A percentile compares a stretch with the other conserved stretches of the same genome.
phyloP scores from a whole-genome alignment of 2,113 vertebrate genomes.

The Rhinogobius similis region DNA sequence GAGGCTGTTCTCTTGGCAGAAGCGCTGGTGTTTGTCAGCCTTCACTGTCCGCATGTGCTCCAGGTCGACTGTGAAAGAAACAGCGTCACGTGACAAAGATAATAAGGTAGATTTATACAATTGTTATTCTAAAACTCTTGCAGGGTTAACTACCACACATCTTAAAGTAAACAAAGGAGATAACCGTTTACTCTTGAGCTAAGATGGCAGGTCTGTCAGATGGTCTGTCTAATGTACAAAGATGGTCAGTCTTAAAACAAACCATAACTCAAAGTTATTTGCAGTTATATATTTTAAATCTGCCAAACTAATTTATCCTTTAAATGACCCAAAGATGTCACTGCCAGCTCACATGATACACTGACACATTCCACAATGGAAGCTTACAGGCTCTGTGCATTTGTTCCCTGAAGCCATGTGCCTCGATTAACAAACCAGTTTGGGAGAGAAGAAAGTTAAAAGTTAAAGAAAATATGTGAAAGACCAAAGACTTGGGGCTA shows the following conservation, averaged over 20 bases:
- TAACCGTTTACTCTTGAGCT: constrained; percentile 59
- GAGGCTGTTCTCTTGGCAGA: constrained; percentile 94
- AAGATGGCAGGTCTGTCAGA: constrained; percentile 41
- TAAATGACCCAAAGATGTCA: constrained; percentile 29
- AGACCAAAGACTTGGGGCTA: constrained; percentile 63
- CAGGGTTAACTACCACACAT: constrained; percentile 50
- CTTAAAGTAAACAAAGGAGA: constrained; percentile 61
- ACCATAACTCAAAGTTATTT: constrained; percentile 39
- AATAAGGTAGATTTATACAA: constrained; percentile 44
- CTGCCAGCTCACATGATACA: constrained; percentile 44
- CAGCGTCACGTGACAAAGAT: constrained; percentile 51
- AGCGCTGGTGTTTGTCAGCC: constrained; percentile 91
- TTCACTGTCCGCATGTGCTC: constrained; percentile 98
- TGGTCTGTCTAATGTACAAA: constrained; percentile 47
- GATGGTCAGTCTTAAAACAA: constrained; percentile 33
- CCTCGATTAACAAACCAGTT: constrained; percentile 54
- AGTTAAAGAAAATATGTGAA: constrained; percentile 48
- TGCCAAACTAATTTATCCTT: constrained; percentile 30
- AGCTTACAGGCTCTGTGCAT: constrained; percentile 38
- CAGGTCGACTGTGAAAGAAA: constrained; percentile 88
- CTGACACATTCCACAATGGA: constrained; percentile 56
- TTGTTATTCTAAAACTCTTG: constrained; percentile 37
- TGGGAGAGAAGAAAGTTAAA: constrained; percentile 56
- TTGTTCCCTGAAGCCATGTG: constrained; percentile 59
- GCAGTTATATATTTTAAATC: constrained; percentile 5